A percentile compares a stretch with the other conserved stretches of the same genome.
These are phyloP conservation scores for Syngnathus scovelli DNA, from an alignment of 2,113 vertebrate genomes.

Conservation along the genomic window DNA sequence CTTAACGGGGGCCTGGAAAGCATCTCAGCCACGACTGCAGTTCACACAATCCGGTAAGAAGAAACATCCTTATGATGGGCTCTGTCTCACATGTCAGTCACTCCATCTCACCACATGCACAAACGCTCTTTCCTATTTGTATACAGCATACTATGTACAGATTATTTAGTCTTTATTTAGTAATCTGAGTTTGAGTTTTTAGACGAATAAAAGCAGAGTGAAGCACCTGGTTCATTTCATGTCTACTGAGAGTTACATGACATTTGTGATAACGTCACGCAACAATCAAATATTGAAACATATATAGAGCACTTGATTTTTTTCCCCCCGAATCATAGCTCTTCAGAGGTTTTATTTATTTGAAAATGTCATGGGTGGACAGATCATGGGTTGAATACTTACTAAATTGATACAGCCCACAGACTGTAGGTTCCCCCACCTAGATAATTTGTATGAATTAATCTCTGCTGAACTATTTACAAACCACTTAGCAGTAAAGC, in stretches of 20 bases:
- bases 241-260: not conserved
- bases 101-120: not conserved
- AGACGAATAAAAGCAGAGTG: not conserved
- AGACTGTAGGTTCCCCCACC: not conserved
- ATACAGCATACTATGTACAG: too few relatives aligned
- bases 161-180: too few relatives aligned
- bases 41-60: conserved; percentile 67
- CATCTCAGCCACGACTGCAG: conserved; percentile 68
- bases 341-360: not conserved
- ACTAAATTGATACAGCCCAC: not conserved
- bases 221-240: not conserved
- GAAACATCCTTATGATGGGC: not conserved
- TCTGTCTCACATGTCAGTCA: not conserved
- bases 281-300: not conserved
- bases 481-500: conserved; percentile 20
- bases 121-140: too few relatives aligned
- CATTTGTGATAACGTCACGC: not conserved
- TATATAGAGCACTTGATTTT: not conserved
- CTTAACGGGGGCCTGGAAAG: conserved; percentile 61
- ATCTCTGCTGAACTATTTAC: not conserved
- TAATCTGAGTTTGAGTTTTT: too few relatives aligned
- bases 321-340: too few relatives aligned
- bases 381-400: not conserved
- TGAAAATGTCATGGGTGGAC: not conserved
- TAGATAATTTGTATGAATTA: not conserved